Conservation (phyloP, 2,113 vertebrate species). For the Mirza zaza region DNA sequence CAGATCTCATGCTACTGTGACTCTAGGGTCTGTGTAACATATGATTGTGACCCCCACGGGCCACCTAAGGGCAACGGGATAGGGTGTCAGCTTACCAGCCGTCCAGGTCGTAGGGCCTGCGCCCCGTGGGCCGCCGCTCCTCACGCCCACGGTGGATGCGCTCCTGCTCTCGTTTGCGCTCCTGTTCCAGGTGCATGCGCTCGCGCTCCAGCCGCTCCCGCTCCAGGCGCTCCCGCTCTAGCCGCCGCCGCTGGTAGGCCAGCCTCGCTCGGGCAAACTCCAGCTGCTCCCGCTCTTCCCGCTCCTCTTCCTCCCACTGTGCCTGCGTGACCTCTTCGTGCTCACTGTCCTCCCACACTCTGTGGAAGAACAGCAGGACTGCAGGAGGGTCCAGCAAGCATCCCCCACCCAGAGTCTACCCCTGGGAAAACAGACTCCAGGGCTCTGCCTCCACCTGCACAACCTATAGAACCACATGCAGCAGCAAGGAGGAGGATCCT, state of each 20-base stretch:
- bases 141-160: constrained; percentile 94
- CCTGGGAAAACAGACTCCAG: neutral
- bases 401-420: too few relatives aligned
- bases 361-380: neutral
- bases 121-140: constrained; percentile 87
- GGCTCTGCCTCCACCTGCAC: too few relatives aligned
- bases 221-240: constrained; percentile 94
- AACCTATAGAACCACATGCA: neutral
- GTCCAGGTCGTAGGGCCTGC: constrained; percentile 94
- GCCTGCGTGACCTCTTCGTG: constrained; percentile 92
- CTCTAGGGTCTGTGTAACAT: too few relatives aligned
- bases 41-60: neutral
- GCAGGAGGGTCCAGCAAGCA: too few relatives aligned
- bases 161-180: constrained; percentile 94
- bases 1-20: neutral
- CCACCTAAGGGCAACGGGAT: fast-evolving
- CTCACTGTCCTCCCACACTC: constrained; percentile 88
- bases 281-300: constrained; percentile 91
- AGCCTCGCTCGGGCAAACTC: constrained; percentile 91
- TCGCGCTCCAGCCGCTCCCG: constrained; percentile 95
- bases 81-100: constrained; percentile 84
- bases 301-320: constrained; percentile 89
- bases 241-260: constrained; percentile 92
- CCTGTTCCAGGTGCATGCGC: constrained; percentile 93
- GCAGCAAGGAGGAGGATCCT: too few relatives aligned